A percentile compares a stretch with the other conserved stretches of the same genome.
Evolutionary conservation across 92 coral and sea anemone species (phyloP).

Genomic region (Bergia puertoricense): DNA sequence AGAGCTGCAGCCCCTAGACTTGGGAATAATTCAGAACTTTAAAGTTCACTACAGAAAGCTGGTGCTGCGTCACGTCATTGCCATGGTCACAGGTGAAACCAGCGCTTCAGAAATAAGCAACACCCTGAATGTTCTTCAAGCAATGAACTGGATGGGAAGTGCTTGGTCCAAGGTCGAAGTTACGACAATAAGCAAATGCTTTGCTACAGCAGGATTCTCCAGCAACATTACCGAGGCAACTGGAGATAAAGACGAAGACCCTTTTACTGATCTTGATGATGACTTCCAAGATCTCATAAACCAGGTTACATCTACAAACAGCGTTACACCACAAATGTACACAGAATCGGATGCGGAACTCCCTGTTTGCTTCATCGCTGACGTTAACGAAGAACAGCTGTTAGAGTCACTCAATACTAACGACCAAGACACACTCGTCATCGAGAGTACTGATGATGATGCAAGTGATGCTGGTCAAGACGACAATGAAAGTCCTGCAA

Average conservation of each 20-base stretch:
- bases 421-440: not conserved
- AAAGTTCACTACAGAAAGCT: conserved; percentile 55
- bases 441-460: too few species aligned
- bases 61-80: conserved; percentile 37
- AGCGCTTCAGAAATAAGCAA: conserved; percentile 50
- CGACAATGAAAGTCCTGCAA: too few species aligned
- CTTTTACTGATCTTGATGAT: conserved; percentile 52
- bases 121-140: conserved; percentile 48
- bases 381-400: conserved; percentile 42
- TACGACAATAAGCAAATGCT: conserved; percentile 48
- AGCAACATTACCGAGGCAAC: conserved; percentile 27
- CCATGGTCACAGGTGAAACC: conserved; percentile 47
- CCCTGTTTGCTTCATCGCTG: conserved; percentile 52
- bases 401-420: conserved; percentile 7
- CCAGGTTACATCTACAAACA: not conserved
- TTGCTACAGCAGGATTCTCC: conserved; percentile 52
- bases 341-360: conserved; percentile 54
- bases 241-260: conserved; percentile 30
- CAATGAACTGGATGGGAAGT: conserved; percentile 49
- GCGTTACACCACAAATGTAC: conserved; percentile 41
- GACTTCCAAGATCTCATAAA: conserved; percentile 34
- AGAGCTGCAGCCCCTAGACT: conserved; percentile 54
- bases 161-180: conserved; percentile 49
- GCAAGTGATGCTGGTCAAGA: too few species aligned
- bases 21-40: conserved; percentile 60